Percentiles rank a stretch among this genome's conserved stretches.
Evolutionary conservation across 1,140 invertebrate genomes (phyloP).

Genomic region (Pogonomyrmex barbatus): DNA sequence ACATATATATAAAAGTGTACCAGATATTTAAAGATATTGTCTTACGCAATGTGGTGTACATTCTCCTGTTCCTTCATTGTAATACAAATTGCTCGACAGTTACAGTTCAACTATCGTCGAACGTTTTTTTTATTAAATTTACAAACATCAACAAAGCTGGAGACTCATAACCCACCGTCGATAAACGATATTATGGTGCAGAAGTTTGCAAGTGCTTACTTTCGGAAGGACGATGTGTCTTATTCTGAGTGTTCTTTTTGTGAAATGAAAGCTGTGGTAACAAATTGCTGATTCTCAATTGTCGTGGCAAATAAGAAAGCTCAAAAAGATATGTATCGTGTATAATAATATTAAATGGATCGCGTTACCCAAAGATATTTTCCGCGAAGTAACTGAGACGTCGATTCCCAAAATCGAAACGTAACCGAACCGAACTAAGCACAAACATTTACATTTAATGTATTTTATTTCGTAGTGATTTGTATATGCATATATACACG

Average conservation of each 20-base stretch:
- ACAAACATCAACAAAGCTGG: not conserved
- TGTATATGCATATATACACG: slow-evolving; percentile 37
- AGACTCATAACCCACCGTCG: not conserved
- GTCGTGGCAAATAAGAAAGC: not conserved
- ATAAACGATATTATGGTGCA: slow-evolving; percentile 21
- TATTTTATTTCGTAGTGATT: slow-evolving; percentile 58
- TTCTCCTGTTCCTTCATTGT: slow-evolving; percentile 30
- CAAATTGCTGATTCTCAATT: not conserved
- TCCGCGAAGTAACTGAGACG: slow-evolving; percentile 49
- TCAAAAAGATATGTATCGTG: slow-evolving; percentile 68
- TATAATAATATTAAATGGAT: slow-evolving; percentile 45
- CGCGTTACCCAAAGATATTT: slow-evolving; percentile 36
- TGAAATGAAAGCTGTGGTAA: slow-evolving; percentile 15
- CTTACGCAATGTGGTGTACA: slow-evolving; percentile 67
- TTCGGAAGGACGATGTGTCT: not conserved
- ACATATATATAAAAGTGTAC: slow-evolving; percentile 62
- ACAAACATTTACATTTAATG: slow-evolving; percentile 65
- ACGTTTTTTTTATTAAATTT: not conserved
- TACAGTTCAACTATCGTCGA: not conserved
- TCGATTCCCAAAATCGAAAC: slow-evolving; percentile 48
- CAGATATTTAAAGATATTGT: slow-evolving; percentile 70
- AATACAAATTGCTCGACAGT: slow-evolving; percentile 20
- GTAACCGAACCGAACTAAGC: slow-evolving; percentile 20
- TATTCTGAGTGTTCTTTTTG: slow-evolving; percentile 6
- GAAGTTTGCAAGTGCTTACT: not conserved